Base-by-base conservation (phyloP, 2,797 vertebrate species). In the Amblyopsis hoosieri region DNA sequence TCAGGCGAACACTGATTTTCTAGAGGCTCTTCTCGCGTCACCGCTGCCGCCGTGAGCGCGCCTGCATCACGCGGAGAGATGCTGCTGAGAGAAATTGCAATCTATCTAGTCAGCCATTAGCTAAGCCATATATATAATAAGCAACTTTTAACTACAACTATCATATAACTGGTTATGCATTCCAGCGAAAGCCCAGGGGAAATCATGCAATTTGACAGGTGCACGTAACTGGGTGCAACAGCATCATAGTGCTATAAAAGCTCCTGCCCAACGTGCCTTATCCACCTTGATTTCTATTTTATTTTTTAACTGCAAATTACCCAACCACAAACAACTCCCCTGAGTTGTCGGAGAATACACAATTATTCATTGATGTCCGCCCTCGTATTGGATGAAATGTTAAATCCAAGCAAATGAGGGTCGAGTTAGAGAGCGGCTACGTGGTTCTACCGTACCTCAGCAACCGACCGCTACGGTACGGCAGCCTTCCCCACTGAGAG, bases 181-280 rank as follows among this genome's bases (percentile, higher is more conserved):
- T 80, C 81, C 82, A 70, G 67, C 57, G 64, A 83, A 71, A 73
- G 72, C 45, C 76, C 57, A 62, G 59, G 48, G 2, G 48, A 50
- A 15, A 15, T 13, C 48, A 77, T 76, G 33, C 6, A 51, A 59
- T 72, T 80, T 79, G 87, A 88, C 88, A 90, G 86, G 88, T 89
- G 48, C 48, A 50, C n/a, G 5, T 15, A n/a, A 15, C 15, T 50
- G 14, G 9, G n/a, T n/a, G 87, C 85, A 82, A 29, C 75, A 73
- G 70, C 78, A 83, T 45, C 81, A 63, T 1, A 67, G 55, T 10
- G 61, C 71, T 55, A 19, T 8, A 12, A 54, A 66, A 60, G 74
- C 63, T 61, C 63, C 57, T 3, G 12, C 29, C 54, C 12, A 29
- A 2, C 49, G 63, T 47, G 45, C 71, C 61, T 13, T 45, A 15